Conservation (phyloP, 2,888 invertebrate genomes). For the Hyles lineata region DNA sequence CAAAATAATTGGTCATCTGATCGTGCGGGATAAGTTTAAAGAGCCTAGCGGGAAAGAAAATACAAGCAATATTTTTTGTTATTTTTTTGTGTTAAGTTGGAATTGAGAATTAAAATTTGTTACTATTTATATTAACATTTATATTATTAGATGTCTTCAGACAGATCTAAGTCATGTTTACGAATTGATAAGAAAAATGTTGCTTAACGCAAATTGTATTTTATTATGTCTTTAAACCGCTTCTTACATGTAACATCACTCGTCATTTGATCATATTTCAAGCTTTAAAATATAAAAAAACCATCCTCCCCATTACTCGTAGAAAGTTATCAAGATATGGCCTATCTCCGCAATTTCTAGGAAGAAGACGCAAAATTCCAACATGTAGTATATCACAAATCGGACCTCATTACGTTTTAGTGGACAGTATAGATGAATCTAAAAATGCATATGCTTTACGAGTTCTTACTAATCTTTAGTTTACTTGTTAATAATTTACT, state of each 20-base stretch:
- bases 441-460: no score
- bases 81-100: neutral
- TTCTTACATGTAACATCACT: no score
- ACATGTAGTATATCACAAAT: neutral
- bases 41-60: neutral
- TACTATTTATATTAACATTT: no score
- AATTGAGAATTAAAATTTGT: neutral
- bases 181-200: no score
- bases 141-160: no score
- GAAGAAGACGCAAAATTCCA: neutral
- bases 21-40: constrained; percentile 4
- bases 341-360: neutral
- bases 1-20: constrained; percentile 23
- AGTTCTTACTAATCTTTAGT: no score
- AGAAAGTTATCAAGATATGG: neutral
- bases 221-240: no score
- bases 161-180: no score
- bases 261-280: neutral
- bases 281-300: neutral
- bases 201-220: no score
- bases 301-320: neutral
- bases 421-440: neutral
- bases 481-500: no score
- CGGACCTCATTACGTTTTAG: neutral
- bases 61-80: neutral